These are phyloP conservation scores for Peromyscus leucopus DNA, from an alignment of 2,113 vertebrate species.

Conservation along the genomic window DNA sequence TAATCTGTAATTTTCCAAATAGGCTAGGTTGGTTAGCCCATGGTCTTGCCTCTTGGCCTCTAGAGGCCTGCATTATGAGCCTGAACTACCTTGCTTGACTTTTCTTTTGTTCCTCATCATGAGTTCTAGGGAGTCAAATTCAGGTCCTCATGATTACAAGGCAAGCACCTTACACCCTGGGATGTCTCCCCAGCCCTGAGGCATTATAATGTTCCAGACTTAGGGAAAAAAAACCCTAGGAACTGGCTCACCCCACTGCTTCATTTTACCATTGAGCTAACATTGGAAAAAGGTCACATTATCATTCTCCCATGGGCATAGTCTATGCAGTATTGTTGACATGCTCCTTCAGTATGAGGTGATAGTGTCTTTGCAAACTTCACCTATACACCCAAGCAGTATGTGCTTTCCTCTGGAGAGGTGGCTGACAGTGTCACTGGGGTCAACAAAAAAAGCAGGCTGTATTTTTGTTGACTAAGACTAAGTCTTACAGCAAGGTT, in stretches of 20 bases:
- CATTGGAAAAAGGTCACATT: background rate
- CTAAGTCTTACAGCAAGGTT: background rate
- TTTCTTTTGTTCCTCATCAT: too few species aligned
- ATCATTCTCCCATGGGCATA: background rate
- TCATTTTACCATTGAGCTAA: background rate
- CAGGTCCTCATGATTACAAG: background rate
- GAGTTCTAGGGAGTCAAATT: background rate
- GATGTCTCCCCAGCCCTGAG: too few species aligned
- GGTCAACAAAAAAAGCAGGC: background rate
- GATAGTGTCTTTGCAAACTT: background rate
- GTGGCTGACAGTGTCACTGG: background rate
- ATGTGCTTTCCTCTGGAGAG: background rate
- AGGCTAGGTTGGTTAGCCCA: background rate
- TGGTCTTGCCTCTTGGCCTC: background rate
- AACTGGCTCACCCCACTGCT: background rate
- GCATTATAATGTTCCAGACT: background rate
- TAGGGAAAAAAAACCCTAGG: background rate
- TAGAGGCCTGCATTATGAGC: background rate
- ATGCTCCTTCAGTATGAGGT: background rate
- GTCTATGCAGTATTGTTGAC: background rate
- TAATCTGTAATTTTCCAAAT: background rate
- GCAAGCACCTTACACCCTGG: background rate
- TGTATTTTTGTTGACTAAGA: conserved; percentile 1
- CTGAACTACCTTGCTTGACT: background rate
- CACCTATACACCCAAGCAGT: background rate